Conservation (phyloP, 2,113 vertebrate species). For the Engystomops pustulosus region DNA sequence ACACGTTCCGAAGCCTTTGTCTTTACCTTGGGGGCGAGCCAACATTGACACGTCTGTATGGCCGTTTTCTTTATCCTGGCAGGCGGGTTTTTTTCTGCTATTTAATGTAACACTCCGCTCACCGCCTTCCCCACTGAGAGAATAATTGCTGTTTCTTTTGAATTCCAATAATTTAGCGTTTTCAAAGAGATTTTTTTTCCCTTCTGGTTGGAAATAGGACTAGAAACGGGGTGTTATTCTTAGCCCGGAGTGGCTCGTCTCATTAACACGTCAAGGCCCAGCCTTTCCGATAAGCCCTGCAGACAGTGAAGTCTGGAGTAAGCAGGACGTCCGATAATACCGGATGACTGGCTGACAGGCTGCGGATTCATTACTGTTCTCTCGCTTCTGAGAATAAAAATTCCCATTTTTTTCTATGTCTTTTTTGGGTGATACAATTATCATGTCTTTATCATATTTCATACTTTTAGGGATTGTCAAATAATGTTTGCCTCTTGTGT, state of each 20-base stretch:
- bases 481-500: too few relatives aligned
- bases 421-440: too few relatives aligned
- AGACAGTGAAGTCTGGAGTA: neutral
- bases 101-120: constrained; percentile 45
- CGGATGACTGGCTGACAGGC: neutral
- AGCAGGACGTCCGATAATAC: neutral
- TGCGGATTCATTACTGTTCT: too few relatives aligned
- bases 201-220: constrained; percentile 30
- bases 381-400: too few relatives aligned
- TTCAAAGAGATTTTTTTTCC: constrained; percentile 24
- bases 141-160: constrained; percentile 54
- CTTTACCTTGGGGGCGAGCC: constrained; percentile 31
- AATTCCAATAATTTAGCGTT: constrained; percentile 31
- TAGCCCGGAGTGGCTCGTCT: neutral
- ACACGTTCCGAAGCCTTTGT: constrained; percentile 4
- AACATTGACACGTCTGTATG: constrained; percentile 25
- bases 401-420: too few relatives aligned
- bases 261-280: constrained; percentile 34
- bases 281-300: constrained; percentile 4
- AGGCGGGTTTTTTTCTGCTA: constrained; percentile 6
- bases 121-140: constrained; percentile 35
- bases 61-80: constrained; percentile 28
- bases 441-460: too few relatives aligned
- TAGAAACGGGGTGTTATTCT: neutral
- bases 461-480: too few relatives aligned